Evolutionary conservation across 2,797 vertebrate genomes (phyloP).

Genomic region (Pelochelys cantorii): DNA sequence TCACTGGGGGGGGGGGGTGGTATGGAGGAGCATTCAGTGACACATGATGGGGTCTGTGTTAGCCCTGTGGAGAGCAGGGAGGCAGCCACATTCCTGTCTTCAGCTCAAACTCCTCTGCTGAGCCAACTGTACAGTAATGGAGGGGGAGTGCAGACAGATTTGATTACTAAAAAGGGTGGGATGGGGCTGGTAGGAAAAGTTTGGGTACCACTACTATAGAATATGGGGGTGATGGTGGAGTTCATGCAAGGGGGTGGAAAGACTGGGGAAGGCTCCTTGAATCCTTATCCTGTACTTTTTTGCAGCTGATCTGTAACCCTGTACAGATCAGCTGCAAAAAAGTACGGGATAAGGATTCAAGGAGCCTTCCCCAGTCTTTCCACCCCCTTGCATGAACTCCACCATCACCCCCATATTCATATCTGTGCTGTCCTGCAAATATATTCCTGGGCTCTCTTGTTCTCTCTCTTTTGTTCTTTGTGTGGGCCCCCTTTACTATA

Average conservation of each 20-base stretch:
- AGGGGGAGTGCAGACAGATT: too few species aligned
- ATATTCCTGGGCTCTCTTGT: neutral
- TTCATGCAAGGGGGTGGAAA: neutral
- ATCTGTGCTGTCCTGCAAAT: neutral
- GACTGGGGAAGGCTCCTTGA: neutral
- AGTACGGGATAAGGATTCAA: neutral
- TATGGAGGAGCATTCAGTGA: too few species aligned
- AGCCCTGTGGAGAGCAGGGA: too few species aligned
- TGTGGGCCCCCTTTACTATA: too few species aligned
- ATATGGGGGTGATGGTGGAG: neutral
- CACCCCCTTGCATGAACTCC: neutral
- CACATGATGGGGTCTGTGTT: too few species aligned
- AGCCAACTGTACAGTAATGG: too few species aligned
- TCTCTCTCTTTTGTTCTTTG: neutral
- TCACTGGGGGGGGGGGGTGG: too few species aligned
- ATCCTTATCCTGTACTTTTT: neutral
- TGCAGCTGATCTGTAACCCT: neutral
- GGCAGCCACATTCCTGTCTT: too few species aligned
- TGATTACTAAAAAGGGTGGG: too few species aligned
- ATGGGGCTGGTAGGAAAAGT: too few species aligned
- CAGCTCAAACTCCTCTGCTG: too few species aligned
- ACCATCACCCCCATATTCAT: neutral
- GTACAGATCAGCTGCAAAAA: neutral
- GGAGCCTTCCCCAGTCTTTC: neutral
- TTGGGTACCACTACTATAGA: neutral